A percentile compares a stretch with the other conserved stretches of the same genome.
Evolutionary conservation across 1,140 invertebrate genomes (phyloP).

Genomic region (Eriocheir sinensis): DNA sequence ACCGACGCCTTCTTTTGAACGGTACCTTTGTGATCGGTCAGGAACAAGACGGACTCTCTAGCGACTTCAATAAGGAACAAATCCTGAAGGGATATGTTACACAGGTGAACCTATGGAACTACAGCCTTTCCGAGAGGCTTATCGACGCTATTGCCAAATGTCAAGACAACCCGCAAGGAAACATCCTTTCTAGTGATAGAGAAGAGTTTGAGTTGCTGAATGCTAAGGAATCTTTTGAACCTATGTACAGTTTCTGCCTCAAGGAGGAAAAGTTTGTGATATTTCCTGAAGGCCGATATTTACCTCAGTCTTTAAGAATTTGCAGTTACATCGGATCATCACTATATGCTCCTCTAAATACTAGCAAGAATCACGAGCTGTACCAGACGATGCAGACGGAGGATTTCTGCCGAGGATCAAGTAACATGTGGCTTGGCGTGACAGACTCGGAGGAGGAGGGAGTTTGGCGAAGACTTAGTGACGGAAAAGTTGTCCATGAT

Average conservation of each 20-base stretch:
- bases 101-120: constrained; percentile 63
- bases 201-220: constrained; percentile 52
- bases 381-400: neutral
- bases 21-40: constrained; percentile 67
- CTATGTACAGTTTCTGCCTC: constrained; percentile 13
- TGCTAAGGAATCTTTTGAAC: neutral
- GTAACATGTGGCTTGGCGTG: constrained; percentile 42
- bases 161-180: neutral
- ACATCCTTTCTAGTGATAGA: constrained; percentile 57
- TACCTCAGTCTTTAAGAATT: neutral
- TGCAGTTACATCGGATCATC: constrained; percentile 33
- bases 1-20: constrained; percentile 56
- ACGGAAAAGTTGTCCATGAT: neutral
- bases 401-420: neutral
- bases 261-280: constrained; percentile 43
- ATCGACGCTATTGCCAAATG: constrained; percentile 43
- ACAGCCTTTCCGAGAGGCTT: neutral
- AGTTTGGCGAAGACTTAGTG: constrained; percentile 46
- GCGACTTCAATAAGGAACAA: constrained; percentile 27
- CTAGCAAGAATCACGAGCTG: neutral
- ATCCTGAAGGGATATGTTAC: constrained; percentile 64
- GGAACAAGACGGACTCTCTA: constrained; percentile 57
- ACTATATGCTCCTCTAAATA: constrained; percentile 42
- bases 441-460: constrained; percentile 60
- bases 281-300: constrained; percentile 46